Conservation (phyloP, 1,140 invertebrate genomes). For the Melanaphis sacchari region DNA sequence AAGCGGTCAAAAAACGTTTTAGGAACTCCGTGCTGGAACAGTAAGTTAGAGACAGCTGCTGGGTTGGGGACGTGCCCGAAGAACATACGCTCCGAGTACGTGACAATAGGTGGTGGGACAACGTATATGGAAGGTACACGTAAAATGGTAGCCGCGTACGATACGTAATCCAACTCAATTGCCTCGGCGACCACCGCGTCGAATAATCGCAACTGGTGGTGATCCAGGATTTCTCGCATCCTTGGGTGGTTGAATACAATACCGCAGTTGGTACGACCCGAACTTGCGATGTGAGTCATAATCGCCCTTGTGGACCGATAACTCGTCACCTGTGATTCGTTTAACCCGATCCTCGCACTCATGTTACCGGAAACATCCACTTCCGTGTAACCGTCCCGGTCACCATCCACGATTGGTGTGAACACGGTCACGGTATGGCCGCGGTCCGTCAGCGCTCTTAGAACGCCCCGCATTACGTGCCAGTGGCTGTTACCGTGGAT, state of each 20-base stretch:
- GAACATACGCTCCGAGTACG: not conserved
- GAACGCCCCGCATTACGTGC: constrained; percentile 63
- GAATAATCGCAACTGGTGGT: not conserved
- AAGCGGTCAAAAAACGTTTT: not conserved
- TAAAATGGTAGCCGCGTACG: not conserved
- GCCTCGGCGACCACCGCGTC: not conserved
- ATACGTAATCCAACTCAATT: not conserved
- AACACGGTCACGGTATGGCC: constrained; percentile 62
- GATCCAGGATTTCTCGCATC: not conserved
- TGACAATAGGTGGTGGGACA: not conserved
- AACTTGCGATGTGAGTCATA: not conserved
- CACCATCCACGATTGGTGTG: constrained; percentile 55
- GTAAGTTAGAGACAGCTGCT: not conserved
- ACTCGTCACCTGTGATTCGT: not conserved
- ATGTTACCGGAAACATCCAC: not conserved
- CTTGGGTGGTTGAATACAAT: not conserved
- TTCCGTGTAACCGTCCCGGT: not conserved
- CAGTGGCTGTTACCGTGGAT: constrained; percentile 62
- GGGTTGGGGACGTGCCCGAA: not conserved
- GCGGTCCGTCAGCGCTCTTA: constrained; percentile 61
- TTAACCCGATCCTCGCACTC: not conserved
- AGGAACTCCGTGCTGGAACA: not conserved
- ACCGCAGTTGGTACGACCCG: not conserved
- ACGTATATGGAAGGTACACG: not conserved
- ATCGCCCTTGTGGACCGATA: not conserved